phyloP scores from a whole-genome alignment of 2,888 invertebrate species.

The Xestia xanthographa region DNA sequence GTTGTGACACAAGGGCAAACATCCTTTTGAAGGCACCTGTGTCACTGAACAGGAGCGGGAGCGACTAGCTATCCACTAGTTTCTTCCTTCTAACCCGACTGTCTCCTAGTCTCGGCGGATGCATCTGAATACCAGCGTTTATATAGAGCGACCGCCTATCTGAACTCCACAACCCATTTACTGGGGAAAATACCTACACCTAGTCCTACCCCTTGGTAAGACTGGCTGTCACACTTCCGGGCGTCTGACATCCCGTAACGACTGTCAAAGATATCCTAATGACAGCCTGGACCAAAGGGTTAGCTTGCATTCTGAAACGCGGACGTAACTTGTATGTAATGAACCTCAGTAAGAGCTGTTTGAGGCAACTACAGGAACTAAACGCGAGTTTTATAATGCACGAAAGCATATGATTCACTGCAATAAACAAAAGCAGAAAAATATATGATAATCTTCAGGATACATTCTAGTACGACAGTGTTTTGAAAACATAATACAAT shows the following conservation, averaged over 20 bases:
- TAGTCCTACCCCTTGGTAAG: neutral
- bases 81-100: neutral
- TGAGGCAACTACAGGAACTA: too few species aligned
- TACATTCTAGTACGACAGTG: too few species aligned
- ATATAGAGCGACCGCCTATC: neutral
- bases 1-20: constrained; percentile 14
- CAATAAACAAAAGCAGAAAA: too few species aligned
- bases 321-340: neutral
- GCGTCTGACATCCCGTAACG: neutral
- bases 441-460: too few species aligned
- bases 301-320: neutral
- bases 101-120: neutral
- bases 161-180: neutral
- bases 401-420: too few species aligned
- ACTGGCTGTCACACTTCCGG: neutral
- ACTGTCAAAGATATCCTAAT: neutral
- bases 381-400: too few species aligned
- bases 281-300: neutral
- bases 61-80: neutral
- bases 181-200: too few species aligned
- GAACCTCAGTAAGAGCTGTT: neutral
- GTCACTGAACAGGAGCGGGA: neutral
- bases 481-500: too few species aligned
- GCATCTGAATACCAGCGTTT: neutral
- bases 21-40: constrained; percentile 15